These are phyloP conservation scores for Parnassius orleans DNA, from an alignment of 2,888 invertebrate species.

Conservation along the genomic window DNA sequence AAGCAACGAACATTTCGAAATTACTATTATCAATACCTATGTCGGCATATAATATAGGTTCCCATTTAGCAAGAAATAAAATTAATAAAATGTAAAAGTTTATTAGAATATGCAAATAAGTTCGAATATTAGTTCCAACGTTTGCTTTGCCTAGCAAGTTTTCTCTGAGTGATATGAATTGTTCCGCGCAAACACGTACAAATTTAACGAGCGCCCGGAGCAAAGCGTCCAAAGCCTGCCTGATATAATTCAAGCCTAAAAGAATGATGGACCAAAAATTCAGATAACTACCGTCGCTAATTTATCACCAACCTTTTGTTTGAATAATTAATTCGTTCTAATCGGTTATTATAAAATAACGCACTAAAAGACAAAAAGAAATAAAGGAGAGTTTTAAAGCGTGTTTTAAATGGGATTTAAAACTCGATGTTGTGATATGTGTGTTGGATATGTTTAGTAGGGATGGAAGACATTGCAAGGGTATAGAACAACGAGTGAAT, in stretches of 20 bases:
- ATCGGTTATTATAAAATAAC: constrained; percentile 22
- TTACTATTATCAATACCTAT: too few relatives aligned
- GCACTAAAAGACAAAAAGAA: constrained; percentile 18
- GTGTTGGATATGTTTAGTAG: too few relatives aligned
- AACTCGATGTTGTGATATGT: too few relatives aligned
- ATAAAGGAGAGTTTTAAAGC: too few relatives aligned
- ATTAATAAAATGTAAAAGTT: not conserved
- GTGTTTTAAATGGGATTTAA: too few relatives aligned
- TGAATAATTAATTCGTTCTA: constrained; percentile 17
- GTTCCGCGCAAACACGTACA: constrained; percentile 27
- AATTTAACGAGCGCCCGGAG: constrained; percentile 27
- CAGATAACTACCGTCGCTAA: constrained; percentile 26
- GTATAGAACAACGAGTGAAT: too few relatives aligned
- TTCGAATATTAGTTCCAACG: constrained; percentile 24
- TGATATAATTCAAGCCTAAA: constrained; percentile 26
- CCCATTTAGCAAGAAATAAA: too few relatives aligned
- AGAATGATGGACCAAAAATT: constrained; percentile 28
- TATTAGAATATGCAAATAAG: constrained; percentile 20
- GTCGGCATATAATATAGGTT: too few relatives aligned
- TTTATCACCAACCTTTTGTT: constrained; percentile 16
- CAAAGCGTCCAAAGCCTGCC: constrained; percentile 22
- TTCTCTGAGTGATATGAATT: constrained; percentile 26
- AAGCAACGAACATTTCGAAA: too few relatives aligned
- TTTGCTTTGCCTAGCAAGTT: constrained; percentile 14
- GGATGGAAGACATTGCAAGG: too few relatives aligned